Evolutionary conservation across 2,113 vertebrate genomes (phyloP).

Genomic region (Ciconia maguari): DNA sequence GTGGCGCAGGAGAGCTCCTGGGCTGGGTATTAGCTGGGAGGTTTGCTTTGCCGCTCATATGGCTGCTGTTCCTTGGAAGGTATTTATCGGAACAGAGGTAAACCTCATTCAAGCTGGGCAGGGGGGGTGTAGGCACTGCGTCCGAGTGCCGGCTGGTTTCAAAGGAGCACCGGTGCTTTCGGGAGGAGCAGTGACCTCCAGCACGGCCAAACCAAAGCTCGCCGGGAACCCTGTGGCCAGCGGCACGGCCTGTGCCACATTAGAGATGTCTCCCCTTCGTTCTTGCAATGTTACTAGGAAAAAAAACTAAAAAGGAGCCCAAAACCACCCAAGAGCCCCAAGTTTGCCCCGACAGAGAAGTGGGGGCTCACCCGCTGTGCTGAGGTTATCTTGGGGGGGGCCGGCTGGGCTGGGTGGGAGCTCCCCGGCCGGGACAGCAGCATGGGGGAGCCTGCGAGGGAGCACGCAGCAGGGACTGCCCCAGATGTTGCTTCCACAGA

Average conservation of each 20-base stretch:
- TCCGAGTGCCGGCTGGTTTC: background rate
- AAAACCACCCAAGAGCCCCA: background rate
- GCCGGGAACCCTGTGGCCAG: accelerated
- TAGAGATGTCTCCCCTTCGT: too few species aligned
- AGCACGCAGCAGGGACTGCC: background rate
- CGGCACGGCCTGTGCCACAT: accelerated
- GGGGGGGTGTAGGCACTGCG: background rate
- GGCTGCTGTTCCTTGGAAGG: background rate
- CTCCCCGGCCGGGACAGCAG: background rate
- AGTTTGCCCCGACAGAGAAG: background rate
- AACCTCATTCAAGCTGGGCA: background rate
- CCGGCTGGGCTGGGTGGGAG: background rate
- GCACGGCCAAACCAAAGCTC: accelerated
- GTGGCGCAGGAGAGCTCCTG: background rate
- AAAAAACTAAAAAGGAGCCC: too few species aligned
- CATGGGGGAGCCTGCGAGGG: background rate
- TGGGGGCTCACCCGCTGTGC: background rate
- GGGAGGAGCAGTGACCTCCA: background rate
- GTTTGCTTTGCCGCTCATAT: accelerated
- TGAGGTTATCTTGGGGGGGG: background rate
- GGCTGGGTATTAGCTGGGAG: accelerated
- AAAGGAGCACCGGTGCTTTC: background rate
- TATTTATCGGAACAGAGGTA: background rate
- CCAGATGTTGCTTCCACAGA: background rate
- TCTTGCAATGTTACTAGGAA: background rate